Evolutionary conservation across 2,113 vertebrate species (phyloP).

Genomic region (Progne subis): DNA sequence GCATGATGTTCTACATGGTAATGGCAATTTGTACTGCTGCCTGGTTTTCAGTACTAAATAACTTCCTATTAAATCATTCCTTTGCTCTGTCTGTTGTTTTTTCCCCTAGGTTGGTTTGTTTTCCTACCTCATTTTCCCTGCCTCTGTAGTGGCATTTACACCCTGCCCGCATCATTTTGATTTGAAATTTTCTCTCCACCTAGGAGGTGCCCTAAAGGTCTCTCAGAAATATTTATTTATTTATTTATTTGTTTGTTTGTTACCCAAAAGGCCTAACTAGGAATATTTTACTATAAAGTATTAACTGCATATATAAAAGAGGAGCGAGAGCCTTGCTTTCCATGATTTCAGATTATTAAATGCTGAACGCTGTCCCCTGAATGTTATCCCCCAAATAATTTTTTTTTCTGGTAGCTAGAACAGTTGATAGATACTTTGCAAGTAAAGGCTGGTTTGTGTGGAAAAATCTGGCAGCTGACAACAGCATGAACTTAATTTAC

Average conservation of each 20-base stretch:
- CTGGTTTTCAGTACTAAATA: neutral
- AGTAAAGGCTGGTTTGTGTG: neutral
- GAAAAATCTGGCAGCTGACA: neutral
- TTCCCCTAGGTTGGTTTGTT: neutral
- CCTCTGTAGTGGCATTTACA: neutral
- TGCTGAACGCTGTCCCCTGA: neutral
- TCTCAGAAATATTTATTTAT: neutral
- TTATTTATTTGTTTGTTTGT: neutral
- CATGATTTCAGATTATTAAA: neutral
- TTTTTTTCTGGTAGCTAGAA: neutral
- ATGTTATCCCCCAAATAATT: neutral
- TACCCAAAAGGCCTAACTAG: neutral
- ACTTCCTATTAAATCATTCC: neutral
- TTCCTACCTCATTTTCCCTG: neutral
- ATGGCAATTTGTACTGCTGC: neutral
- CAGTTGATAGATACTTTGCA: neutral
- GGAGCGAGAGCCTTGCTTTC: neutral
- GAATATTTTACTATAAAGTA: neutral
- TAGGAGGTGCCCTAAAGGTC: neutral
- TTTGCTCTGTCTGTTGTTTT: neutral
- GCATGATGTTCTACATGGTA: neutral
- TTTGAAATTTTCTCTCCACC: neutral
- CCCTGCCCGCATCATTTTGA: neutral
- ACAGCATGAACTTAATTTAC: conserved; percentile 4
- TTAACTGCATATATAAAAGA: neutral